A percentile compares a stretch with the other conserved stretches of the same genome.
Conservation (phyloP, 2,113 vertebrate genomes). For the Naja naja region DNA sequence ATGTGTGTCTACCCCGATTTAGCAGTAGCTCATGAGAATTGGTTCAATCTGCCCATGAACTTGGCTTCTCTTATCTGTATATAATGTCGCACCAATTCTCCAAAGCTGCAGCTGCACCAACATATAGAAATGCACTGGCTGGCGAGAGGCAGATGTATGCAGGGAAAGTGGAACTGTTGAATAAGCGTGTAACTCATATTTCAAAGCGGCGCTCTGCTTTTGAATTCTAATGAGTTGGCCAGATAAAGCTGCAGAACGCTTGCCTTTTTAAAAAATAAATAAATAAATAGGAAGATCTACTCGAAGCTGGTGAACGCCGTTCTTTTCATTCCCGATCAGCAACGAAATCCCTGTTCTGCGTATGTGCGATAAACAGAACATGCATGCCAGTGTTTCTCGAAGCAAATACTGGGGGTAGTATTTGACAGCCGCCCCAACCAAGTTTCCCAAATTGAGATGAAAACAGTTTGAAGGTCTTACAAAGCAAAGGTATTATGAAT, state of each 20-base stretch:
- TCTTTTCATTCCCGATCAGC: not conserved
- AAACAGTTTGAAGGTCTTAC: not conserved
- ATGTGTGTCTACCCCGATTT: not conserved
- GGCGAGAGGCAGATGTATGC: not conserved
- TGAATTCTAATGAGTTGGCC: fast-evolving
- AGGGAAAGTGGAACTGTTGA: not conserved
- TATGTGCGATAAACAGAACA: not conserved
- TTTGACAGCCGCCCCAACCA: not conserved
- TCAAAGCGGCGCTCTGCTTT: not conserved
- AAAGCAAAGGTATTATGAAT: not conserved
- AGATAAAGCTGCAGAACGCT: not conserved
- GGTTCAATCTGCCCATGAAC: not conserved
- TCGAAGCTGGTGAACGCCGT: fast-evolving
- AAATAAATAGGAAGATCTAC: not conserved
- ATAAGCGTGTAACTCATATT: not conserved
- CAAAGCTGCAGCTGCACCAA: not conserved
- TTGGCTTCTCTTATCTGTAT: not conserved
- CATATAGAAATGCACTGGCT: not conserved
- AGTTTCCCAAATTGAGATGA: not conserved
- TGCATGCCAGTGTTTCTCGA: not conserved
- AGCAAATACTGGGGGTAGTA: not conserved
- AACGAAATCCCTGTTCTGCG: not conserved
- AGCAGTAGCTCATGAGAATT: not conserved
- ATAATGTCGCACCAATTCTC: not conserved
- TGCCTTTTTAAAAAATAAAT: not conserved